Base-by-base conservation (phyloP, 1,140 invertebrate species). In the Brachionus manjavacas region DNA sequence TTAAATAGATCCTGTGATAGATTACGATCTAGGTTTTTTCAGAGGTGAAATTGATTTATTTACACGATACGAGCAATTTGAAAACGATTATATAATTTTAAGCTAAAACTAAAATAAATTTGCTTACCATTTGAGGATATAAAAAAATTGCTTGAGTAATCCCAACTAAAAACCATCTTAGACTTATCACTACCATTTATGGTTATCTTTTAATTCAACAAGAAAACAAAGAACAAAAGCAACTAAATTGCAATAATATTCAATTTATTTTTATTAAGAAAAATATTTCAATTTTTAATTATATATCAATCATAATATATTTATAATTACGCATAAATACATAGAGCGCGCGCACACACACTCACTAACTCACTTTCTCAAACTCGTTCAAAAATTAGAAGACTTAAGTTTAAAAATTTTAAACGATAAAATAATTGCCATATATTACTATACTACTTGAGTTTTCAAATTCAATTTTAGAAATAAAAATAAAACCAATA, bases 271-370 rank as follows among this genome's bases (percentile, higher is more conserved):
- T 72, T 72, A 72, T 72, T 72, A 72, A 41, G 12, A 72, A 41
- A 72, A 72, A 72, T 72, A 39, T 41, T 72, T 72, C 68, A 72
- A 43, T 72, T 72, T 20, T 72, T 43, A 41, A 20, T 72, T 16
- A 72, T 72, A 41, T 72, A 72, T 72, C 68, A 72, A 72, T 72
- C 68, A 72, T 72, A 72, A 72, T 72, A 72, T 16, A 72, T 72
- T 39, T 41, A 72, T 16, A 41, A 72, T 72, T 72, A 72, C 68
- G 35, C 68, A 72, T 20, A 72, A 72, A 72, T 41, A 72, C 68
- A 72, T n/a, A 68, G 31, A 68, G n/a, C 3, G 35, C 28, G 35
- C 68, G 41, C 68, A 72, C 68, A 72, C 68, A 72, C 16, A 72
- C 12, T 39, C 25, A 20, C 28, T 16, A 55, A 55, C 43, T 46